These are phyloP conservation scores for Leucophora obtusa DNA, from an alignment of 2,888 invertebrate species.

Conservation along the genomic window DNA sequence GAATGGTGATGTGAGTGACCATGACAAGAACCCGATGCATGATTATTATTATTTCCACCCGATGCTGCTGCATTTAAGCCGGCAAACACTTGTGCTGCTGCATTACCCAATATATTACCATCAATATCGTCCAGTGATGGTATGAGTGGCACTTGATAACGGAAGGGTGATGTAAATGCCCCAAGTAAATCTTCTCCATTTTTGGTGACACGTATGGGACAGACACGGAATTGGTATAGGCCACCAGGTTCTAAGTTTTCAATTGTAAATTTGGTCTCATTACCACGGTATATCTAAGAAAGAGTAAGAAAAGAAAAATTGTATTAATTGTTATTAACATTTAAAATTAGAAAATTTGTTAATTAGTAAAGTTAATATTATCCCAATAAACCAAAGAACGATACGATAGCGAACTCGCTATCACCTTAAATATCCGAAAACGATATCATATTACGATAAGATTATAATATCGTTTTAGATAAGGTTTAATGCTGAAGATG, in stretches of 20 bases:
- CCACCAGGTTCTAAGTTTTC: conserved; percentile 86
- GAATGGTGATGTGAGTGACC: conserved; percentile 61
- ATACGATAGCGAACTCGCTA: too few species aligned
- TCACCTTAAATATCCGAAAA: too few species aligned
- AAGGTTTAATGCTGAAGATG: too few species aligned
- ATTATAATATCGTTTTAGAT: too few species aligned
- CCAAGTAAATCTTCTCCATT: conserved; percentile 82
- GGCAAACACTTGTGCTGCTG: conserved; percentile 65
- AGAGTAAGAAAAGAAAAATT: too few species aligned
- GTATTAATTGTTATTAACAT: too few species aligned
- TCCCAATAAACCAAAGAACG: too few species aligned
- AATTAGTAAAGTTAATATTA: too few species aligned
- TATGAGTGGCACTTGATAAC: conserved; percentile 77
- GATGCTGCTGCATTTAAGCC: conserved; percentile 47
- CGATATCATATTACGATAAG: too few species aligned
- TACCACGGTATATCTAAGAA: conserved; percentile 83
- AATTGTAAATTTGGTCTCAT: conserved; percentile 82
- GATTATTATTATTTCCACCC: conserved; percentile 58
- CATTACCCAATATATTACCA: conserved; percentile 67
- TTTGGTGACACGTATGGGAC: conserved; percentile 84
- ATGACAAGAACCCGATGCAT: conserved; percentile 62
- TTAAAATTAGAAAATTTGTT: too few species aligned
- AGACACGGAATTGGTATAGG: conserved; percentile 88
- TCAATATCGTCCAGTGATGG: conserved; percentile 70
- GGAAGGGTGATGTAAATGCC: conserved; percentile 84